phyloP scores from a whole-genome alignment of 2,888 invertebrate genomes.

The Drosophila trichaetosa region DNA sequence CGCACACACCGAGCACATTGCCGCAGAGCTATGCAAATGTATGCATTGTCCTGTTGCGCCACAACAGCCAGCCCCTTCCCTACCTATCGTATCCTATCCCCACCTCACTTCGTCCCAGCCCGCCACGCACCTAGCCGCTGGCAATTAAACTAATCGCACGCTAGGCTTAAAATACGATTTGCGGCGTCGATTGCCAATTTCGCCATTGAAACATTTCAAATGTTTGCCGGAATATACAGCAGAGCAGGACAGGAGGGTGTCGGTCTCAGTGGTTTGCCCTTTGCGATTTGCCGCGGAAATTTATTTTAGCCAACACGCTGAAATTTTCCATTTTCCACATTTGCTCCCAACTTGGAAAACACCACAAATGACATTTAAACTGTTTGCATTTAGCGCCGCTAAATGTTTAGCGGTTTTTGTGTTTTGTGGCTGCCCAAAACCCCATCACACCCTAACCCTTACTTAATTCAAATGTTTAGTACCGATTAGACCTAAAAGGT shows the following conservation, averaged over 20 bases:
- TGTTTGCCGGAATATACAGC: constrained; percentile 16
- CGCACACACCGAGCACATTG: constrained; percentile 18
- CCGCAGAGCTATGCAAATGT: constrained; percentile 71
- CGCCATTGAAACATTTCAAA: constrained; percentile 41
- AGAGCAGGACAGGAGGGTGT: background rate
- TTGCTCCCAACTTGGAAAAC: constrained; percentile 19
- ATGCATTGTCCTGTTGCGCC: constrained; percentile 75
- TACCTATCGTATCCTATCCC: background rate
- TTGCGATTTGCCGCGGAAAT: constrained; percentile 46
- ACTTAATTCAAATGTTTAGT: constrained; percentile 59
- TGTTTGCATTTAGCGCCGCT: constrained; percentile 68
- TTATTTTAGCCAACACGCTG: constrained; percentile 56
- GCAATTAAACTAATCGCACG: constrained; percentile 85
- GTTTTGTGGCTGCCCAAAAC: constrained; percentile 48
- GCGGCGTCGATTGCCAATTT: constrained; percentile 77
- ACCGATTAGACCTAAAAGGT: constrained; percentile 29
- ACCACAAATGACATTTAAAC: constrained; percentile 71
- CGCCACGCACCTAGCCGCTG: constrained; percentile 32
- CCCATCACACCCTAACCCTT: background rate
- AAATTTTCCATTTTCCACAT: constrained; percentile 40
- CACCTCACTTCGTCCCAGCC: background rate
- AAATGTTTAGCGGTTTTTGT: constrained; percentile 68
- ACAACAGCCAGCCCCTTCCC: background rate
- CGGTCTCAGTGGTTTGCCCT: constrained; percentile 34
- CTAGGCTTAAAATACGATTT: constrained; percentile 83